Base-by-base conservation (phyloP, 1,140 invertebrate species). In the Meteorus sp. region DNA sequence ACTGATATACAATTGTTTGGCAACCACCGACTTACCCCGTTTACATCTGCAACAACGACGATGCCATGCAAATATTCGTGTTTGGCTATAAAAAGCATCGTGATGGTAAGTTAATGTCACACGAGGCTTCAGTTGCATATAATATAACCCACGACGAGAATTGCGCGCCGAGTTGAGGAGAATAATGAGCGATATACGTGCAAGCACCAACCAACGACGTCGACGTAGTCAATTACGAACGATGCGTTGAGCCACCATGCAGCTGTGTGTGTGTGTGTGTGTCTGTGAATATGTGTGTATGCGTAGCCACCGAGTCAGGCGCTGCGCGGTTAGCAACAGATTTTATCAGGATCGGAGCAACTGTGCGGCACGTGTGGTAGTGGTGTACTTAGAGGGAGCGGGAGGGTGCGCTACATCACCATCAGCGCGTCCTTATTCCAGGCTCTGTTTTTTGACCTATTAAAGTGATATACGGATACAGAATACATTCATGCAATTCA, bases 311-410 rank as follows among this genome's bases (percentile, higher is more conserved):
- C 9, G 4, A 29, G 9, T 4, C 9, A 8, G 13, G 35, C 35
- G 35, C 13, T 54, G 41, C 63, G 64, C 73, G 70, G 74, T 74
- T 76, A 76, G 74, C 74, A 74, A 75, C 74, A 74, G 72, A 76
- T 76, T 72, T 71, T 58, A 69, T 64, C 63, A 69, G 66, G 56
- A 69, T 72, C 64, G 62, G 63, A 68, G 54, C 56, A 67, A 61
- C 61, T 59, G 59, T 45, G 58, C n/a, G n/a, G n/a, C n/a, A 64
- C 58, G 51, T 57, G 61, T 55, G 57, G 51, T 41, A 63, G 58
- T 52, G 37, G 48, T 45, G 50, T 23, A 54, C 33, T 43, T 6
- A 3, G 56, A 58, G 60, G 17, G n/a, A 22, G 57, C 48, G 59
- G 63, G 39, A 13, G 35, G 8, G 15, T 8, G 35, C 63, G 60